These are phyloP conservation scores for Excalfactoria chinensis DNA, from an alignment of 2,113 vertebrate species.

Conservation along the genomic window DNA sequence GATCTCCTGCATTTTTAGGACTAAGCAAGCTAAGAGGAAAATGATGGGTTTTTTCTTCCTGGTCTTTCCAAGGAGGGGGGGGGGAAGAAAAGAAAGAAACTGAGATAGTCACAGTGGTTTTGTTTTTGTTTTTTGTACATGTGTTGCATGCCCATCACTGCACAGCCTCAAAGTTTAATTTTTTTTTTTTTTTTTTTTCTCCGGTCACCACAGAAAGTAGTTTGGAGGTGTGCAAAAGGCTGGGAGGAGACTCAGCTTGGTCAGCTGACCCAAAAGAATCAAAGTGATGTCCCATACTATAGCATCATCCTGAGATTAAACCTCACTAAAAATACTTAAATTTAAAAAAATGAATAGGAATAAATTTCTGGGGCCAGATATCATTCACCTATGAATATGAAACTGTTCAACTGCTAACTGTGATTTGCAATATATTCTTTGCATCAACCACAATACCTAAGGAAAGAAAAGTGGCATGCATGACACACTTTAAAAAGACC, in stretches of 20 bases:
- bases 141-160: neutral
- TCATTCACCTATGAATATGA: conserved; percentile 48
- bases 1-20: fast-evolving
- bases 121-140: neutral
- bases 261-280: neutral
- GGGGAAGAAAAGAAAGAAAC: neutral
- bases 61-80: neutral
- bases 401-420: conserved; percentile 26
- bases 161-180: neutral
- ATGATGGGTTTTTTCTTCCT: neutral
- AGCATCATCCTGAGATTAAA: conserved; percentile 3
- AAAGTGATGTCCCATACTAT: neutral
- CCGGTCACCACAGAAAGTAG: neutral
- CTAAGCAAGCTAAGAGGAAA: neutral
- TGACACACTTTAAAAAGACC: neutral
- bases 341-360: conserved; percentile 10
- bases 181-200: neutral
- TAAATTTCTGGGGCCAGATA: conserved; percentile 40
- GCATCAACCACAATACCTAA: neutral
- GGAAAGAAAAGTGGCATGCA: neutral
- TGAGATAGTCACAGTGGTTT: neutral
- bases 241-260: neutral
- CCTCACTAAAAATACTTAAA: conserved; percentile 48
- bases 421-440: conserved; percentile 5
- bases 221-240: neutral